Evolutionary conservation across 2,113 vertebrate species (phyloP).

Genomic region (Phalacrocorax carbo): DNA sequence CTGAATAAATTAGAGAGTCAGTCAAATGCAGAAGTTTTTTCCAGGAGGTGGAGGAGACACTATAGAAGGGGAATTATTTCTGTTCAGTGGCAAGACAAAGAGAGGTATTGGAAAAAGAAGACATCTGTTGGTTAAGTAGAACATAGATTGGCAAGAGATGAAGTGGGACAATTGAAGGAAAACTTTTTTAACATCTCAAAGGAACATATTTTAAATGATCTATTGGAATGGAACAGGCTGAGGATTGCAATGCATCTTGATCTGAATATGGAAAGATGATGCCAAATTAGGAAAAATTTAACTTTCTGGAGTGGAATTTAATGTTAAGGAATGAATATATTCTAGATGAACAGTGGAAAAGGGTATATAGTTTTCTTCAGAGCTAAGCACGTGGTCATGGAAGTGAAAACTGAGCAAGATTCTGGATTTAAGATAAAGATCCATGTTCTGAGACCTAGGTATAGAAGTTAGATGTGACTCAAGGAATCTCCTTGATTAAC

Average conservation of each 20-base stretch:
- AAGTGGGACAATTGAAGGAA: conserved; percentile 19
- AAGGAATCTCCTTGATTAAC: not conserved
- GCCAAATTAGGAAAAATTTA: conserved; percentile 1
- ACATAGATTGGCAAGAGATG: conserved; percentile 36
- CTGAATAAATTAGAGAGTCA: not conserved
- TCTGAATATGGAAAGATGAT: not conserved
- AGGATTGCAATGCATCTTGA: conserved; percentile 8
- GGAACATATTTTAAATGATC: conserved; percentile 4
- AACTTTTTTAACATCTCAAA: not conserved
- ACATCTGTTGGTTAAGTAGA: conserved; percentile 6
- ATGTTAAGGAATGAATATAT: not conserved
- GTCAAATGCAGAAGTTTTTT: not conserved
- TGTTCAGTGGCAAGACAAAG: conserved; percentile 1
- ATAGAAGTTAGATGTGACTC: not conserved
- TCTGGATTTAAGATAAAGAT: not conserved
- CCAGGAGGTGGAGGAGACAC: not conserved
- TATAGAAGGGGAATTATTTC: not conserved
- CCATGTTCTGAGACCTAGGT: not conserved
- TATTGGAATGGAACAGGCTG: not conserved
- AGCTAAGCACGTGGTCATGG: not conserved
- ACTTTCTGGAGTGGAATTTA: not conserved
- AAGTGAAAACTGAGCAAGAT: not conserved
- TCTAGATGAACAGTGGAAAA: not conserved
- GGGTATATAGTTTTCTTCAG: not conserved
- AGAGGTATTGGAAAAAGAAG: conserved; percentile 1